These are phyloP conservation scores for Tenebrosternarchus preto DNA, from an alignment of 2,113 vertebrate genomes.

Conservation along the genomic window DNA sequence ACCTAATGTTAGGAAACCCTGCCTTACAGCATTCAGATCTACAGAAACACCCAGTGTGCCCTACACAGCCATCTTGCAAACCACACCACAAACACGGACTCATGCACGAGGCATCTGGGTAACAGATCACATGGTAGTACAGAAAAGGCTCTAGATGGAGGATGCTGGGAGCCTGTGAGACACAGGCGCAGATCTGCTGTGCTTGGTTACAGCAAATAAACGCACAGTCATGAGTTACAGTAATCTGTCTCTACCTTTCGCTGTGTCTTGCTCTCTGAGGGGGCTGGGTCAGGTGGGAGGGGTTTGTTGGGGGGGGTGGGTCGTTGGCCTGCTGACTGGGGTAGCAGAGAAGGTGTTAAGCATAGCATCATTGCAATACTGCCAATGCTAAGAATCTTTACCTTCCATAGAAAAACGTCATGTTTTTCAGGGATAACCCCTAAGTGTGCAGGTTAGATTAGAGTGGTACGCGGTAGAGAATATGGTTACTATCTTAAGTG, in stretches of 20 bases:
- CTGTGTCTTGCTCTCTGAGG: conserved; percentile 77
- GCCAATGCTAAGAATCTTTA: not conserved
- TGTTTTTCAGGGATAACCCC: not conserved
- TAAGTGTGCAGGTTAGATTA: not conserved
- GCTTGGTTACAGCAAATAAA: not conserved
- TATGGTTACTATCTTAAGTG: not conserved
- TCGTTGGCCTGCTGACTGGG: conserved; percentile 62
- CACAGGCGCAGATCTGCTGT: not conserved
- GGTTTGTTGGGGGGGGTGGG: conserved; percentile 82
- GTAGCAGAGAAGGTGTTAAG: conserved; percentile 56
- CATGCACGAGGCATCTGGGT: not conserved
- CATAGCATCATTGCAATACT: conserved; percentile 18
- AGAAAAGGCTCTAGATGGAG: not conserved
- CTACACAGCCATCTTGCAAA: not conserved
- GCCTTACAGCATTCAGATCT: not conserved
- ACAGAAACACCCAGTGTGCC: not conserved
- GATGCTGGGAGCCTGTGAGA: not conserved
- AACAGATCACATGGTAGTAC: not conserved
- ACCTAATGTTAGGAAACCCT: conserved; percentile 16
- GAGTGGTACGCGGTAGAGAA: not conserved
- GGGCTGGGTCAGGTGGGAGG: conserved; percentile 82
- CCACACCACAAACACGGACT: not conserved
- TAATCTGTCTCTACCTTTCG: conserved; percentile 47
- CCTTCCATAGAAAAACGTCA: not conserved
- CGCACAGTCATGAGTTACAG: conserved; percentile 26